These are phyloP conservation scores for Diarsia mendica DNA, from an alignment of 2,888 invertebrate genomes.

Conservation along the genomic window DNA sequence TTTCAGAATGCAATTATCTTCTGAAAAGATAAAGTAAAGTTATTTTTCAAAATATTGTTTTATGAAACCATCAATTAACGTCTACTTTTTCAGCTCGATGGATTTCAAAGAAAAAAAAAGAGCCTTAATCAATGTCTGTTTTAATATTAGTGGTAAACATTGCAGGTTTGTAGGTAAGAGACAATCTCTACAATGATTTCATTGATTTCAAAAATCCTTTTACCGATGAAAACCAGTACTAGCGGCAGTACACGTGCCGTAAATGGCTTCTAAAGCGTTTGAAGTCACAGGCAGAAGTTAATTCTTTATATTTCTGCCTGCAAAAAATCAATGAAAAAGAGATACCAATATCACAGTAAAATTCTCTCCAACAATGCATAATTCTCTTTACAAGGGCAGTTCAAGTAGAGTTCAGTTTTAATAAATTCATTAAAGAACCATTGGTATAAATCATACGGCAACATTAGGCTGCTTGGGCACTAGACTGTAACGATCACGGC, in stretches of 20 bases:
- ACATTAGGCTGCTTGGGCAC: conserved; percentile 49
- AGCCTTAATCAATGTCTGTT: not conserved
- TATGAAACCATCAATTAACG: not conserved
- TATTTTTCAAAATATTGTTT: not conserved
- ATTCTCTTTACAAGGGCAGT: conserved; percentile 58
- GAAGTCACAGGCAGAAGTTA: no score
- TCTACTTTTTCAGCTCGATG: no score
- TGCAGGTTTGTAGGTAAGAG: not conserved
- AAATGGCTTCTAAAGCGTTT: no score
- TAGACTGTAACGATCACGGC: conserved; percentile 45
- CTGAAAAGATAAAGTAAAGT: not conserved
- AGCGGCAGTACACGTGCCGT: no score
- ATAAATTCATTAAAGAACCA: conserved; percentile 80
- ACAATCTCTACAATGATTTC: not conserved
- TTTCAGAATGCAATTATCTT: not conserved
- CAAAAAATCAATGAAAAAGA: not conserved
- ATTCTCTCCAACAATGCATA: conserved; percentile 26
- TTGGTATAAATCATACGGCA: conserved; percentile 76
- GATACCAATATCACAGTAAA: not conserved
- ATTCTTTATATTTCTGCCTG: not conserved
- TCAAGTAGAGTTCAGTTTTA: conserved; percentile 69
- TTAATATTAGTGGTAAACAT: not conserved
- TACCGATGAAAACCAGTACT: not conserved
- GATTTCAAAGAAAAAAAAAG: not conserved
- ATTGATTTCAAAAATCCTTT: not conserved